phyloP scores from a whole-genome alignment of 2,113 vertebrate genomes.

The Seriola aureovittata region DNA sequence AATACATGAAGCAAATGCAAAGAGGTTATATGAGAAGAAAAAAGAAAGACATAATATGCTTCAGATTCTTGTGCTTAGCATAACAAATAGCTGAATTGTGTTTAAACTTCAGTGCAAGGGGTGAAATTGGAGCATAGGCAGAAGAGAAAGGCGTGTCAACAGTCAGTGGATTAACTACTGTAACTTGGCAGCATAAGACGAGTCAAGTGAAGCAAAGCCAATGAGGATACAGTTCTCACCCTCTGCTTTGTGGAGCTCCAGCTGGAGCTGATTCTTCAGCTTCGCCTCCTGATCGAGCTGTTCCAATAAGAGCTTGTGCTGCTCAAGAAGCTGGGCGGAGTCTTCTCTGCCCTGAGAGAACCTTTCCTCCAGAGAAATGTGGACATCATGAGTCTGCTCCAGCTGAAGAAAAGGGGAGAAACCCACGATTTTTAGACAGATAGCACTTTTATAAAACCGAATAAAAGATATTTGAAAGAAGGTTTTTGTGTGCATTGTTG shows the following conservation, averaged over 20 bases:
- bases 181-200: not conserved
- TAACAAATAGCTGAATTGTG: not conserved
- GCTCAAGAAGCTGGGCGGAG: slow-evolving; percentile 83
- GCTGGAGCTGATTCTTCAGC: slow-evolving; percentile 85
- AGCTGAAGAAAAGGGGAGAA: slow-evolving; percentile 79
- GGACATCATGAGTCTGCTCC: slow-evolving; percentile 88
- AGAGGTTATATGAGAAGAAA: not conserved
- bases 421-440: not conserved
- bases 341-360: slow-evolving; percentile 85
- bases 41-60: not conserved
- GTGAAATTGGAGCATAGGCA: not conserved
- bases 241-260: slow-evolving; percentile 92
- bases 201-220: not conserved
- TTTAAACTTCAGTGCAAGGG: not conserved
- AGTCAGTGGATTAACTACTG: slow-evolving; percentile 25
- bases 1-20: not conserved
- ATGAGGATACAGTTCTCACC: slow-evolving; percentile 81
- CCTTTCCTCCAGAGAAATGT: slow-evolving; percentile 86
- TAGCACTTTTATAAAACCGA: not conserved
- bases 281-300: slow-evolving; percentile 86
- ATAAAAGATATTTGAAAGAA: not conserved
- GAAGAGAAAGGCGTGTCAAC: not conserved
- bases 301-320: slow-evolving; percentile 88
- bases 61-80: not conserved
- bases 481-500: not conserved